Evolutionary conservation across 2,113 vertebrate genomes (phyloP), one percentile per base, ranked within the genome.

Genomic region (Trematomus loennbergii): DNA sequence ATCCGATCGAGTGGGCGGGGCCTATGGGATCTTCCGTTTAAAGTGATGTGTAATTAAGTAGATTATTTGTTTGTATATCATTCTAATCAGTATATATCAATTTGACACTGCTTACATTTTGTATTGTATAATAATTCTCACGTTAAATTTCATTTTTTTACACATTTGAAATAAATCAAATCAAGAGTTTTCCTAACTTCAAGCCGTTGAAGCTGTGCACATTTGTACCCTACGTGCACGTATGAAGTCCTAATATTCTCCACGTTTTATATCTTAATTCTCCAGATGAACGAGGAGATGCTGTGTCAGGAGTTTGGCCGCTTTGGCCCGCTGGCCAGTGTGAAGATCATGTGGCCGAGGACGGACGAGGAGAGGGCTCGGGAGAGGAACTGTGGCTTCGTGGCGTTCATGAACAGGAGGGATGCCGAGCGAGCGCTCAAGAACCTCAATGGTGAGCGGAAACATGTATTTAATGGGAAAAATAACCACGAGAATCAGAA

Each of bases 311-410:
- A 99, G 90, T 99, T 99, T 94, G 98, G 98, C 57, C 96, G 97
- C 63, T 99, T 98, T 80, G 98, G 98, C 61, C 98, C 98, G 0
- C 92, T 99, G 91, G 98, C 98, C 1, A 99, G 98, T 81, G 98
- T 99, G 88, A 99, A 99, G 94, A 99, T 99, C 90, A 99, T 99
- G 98, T 99, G 98, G 98, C 98, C 98, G 11, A 95, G 98, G 94
- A 99, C 98, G 17, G 98, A 99, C 81, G 98, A 99, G 93, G 98
- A 99, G 91, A 96, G 98, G 93, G 98, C 98, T 72, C 96, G 98
- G 89, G 98, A 99, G 88, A 97, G 98, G 90, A 99, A 99, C 90
- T 99, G 98, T 93, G 98, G 98, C 68, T 99, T 99, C 94, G 98
- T 99, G 91, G 98, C 98, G 46, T 99, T 99, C 93, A 99, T 99